phyloP scores from a whole-genome alignment of 2,113 vertebrate genomes.

The Turnix velox region DNA sequence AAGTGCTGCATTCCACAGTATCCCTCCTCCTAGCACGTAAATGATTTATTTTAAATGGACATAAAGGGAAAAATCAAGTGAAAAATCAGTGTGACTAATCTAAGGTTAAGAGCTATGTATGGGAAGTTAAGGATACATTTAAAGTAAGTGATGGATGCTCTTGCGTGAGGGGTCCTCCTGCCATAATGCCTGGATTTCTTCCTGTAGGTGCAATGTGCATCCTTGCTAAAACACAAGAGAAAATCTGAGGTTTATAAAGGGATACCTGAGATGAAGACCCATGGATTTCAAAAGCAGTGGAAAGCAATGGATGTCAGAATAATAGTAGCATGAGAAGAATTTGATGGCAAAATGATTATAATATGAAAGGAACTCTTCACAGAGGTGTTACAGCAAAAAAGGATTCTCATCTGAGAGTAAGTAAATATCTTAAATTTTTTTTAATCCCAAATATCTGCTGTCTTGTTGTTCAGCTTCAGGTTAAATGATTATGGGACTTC shows the following conservation, averaged over 20 bases:
- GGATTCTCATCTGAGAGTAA: neutral
- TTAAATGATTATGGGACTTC: neutral
- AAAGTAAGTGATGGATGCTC: neutral
- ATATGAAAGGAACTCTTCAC: neutral
- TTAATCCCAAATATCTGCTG: neutral
- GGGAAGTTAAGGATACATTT: neutral
- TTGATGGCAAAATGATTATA: neutral
- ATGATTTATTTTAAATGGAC: neutral
- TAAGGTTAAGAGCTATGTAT: constrained; percentile 13
- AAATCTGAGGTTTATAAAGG: neutral
- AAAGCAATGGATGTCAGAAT: neutral
- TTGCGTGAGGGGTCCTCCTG: neutral
- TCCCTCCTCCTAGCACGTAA: neutral
- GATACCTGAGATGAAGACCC: neutral
- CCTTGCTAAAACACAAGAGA: neutral
- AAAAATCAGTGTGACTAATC: constrained; percentile 1
- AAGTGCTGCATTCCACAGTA: neutral
- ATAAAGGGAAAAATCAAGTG: neutral
- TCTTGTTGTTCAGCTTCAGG: neutral
- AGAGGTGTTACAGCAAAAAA: neutral
- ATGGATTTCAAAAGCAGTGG: neutral
- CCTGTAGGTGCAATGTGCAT: neutral
- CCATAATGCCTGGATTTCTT: neutral
- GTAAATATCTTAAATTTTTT: neutral
- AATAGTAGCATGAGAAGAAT: neutral